Evolutionary conservation across 2,888 invertebrate species (phyloP), one percentile per base, ranked within the genome.

Genomic region (Rhagonycha lutea): DNA sequence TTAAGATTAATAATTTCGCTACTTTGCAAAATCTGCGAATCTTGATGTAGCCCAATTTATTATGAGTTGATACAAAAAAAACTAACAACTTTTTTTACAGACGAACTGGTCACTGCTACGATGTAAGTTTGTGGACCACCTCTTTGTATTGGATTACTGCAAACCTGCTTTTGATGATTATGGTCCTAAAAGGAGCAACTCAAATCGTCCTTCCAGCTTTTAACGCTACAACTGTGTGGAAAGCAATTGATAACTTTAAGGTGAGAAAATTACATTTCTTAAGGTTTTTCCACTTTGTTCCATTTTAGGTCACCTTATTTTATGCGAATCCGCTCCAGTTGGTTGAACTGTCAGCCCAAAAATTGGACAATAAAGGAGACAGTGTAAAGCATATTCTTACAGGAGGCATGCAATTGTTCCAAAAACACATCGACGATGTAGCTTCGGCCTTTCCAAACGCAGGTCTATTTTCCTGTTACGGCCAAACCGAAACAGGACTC

Each of bases 111-210:
- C 14, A 24, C 18, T 23, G 26, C 12, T 65, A 8, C 14, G 26
- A 28, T 61, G 23, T 61, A 2, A 18, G 11, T 28, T n/a, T 71
- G 3, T 69, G 69, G 26, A 84, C 82, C 70, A 80, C 81, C 5
- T 80, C 81, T 0, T 79, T 83, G 11, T 85, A 83, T 65, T 86
- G 85, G 85, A 81, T 85, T 28, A 83, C 85, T 7, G 82, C 81
- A 4, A 32, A 78, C 11, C 5, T 83, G 5, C 14, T 82, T 2
- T 65, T 81, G 2, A 67, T 81, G 12, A 70, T 69, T 18, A 72
- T 78, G 4, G 81, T 83, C 28, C 24, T 82, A 2, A 28, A 70
- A 9, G 86, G 85, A n/a, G 77, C 79, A 60, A 74, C 77, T 9
- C 79, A 81, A 68, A 69, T 86, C 11, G 61, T 83, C 7, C 65